phyloP scores from a whole-genome alignment of 2,888 invertebrate species.

The Polymixis flavicincta region DNA sequence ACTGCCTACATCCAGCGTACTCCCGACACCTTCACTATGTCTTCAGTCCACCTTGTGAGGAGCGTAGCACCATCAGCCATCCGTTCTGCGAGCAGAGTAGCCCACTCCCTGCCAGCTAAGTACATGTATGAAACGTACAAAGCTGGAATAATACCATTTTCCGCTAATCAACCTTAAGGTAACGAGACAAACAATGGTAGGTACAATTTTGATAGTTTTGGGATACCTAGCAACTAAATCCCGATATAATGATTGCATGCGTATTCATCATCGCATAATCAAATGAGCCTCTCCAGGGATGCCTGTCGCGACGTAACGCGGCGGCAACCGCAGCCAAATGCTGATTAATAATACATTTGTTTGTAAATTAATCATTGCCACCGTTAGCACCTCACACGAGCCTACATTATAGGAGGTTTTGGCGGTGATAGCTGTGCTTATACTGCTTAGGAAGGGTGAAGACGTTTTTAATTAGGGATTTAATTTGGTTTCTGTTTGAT shows the following conservation, averaged over 20 bases:
- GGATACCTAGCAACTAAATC: neutral
- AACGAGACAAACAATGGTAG: neutral
- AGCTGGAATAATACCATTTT: too few species aligned
- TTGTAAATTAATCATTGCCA: conserved; percentile 53
- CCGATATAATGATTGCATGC: neutral
- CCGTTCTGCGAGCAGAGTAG: too few species aligned
- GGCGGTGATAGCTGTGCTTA: conserved; percentile 12
- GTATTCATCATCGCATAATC: conserved; percentile 19
- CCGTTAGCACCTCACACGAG: conserved; percentile 5
- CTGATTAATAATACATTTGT: conserved; percentile 56
- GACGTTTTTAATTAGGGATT: conserved; percentile 1
- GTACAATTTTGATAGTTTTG: neutral
- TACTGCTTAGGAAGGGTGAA: neutral
- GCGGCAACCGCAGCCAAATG: conserved; percentile 21
- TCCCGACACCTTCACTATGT: too few species aligned
- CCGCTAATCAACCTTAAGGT: too few species aligned
- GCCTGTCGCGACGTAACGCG: conserved; percentile 21
- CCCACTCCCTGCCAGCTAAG: too few species aligned
- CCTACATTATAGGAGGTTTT: neutral
- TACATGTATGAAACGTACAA: too few species aligned
- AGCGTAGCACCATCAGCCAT: neutral
- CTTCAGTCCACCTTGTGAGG: too few species aligned
- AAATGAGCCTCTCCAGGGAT: conserved; percentile 22
- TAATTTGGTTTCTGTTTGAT: neutral
- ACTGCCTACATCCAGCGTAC: neutral